A percentile compares a stretch with the other conserved stretches of the same genome.
Conservation (phyloP, 2,797 vertebrate genomes). For the Myripristis jacobus region DNA sequence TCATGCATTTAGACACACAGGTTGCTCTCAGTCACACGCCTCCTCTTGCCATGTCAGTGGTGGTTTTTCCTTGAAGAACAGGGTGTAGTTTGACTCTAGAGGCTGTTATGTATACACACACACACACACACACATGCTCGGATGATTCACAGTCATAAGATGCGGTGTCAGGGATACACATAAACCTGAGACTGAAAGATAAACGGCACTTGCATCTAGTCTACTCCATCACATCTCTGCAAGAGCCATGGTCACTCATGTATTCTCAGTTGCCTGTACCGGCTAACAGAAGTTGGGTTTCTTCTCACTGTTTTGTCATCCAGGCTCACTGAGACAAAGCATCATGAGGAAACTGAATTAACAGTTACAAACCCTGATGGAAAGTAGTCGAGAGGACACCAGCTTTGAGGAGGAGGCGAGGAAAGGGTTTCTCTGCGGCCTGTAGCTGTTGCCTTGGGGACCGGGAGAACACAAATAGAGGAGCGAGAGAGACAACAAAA, state of each 20-base stretch:
- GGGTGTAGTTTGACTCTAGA: not conserved
- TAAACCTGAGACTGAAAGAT: not conserved
- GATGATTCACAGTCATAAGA: conserved; percentile 24
- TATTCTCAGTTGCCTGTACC: too few species aligned
- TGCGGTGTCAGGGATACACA: not conserved
- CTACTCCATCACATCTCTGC: not conserved
- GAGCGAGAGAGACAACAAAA: not conserved
- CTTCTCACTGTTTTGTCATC: not conserved
- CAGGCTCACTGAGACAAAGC: conserved; percentile 18
- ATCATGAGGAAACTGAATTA: not conserved
- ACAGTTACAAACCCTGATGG: conserved; percentile 13
- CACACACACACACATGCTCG: conserved; percentile 21
- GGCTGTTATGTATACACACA: conserved; percentile 16
- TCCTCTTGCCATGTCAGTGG: not conserved
- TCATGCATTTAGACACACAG: too few species aligned
- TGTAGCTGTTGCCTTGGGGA: conserved; percentile 30
- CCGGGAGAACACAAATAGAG: conserved; percentile 4
- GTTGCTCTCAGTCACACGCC: too few species aligned
- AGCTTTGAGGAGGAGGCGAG: conserved; percentile 19
- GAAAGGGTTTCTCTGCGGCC: not conserved
- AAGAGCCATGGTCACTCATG: not conserved
- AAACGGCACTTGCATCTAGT: not conserved
- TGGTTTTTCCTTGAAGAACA: not conserved
- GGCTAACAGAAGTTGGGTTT: too few species aligned
- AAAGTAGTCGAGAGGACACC: not conserved